Evolutionary conservation across 2,113 vertebrate species (phyloP), one percentile per base, ranked within the genome.

Genomic region (Hyperopisus bebe): DNA sequence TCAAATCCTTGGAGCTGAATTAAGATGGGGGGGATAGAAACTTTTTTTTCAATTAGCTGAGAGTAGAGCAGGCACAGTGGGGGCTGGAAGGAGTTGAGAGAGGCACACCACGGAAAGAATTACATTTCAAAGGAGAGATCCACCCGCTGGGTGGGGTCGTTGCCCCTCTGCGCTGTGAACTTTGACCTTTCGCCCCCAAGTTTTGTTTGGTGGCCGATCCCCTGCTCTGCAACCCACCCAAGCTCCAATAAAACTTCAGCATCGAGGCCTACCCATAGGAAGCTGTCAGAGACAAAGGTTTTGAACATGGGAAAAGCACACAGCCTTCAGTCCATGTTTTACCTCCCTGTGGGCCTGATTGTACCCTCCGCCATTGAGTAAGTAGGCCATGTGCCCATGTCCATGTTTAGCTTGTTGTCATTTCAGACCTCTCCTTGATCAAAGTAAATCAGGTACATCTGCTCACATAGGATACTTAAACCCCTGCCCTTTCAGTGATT

Each of bases 291-390:
- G 50, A 90, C 86, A 95, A 94, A 95, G 94, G 94, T 95, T 94
- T 92, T 93, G 94, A 95, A 95, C 93, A 95, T 93, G 94, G 92
- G 92, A 94, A 96, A 96, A 93, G 93, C 94, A 94, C 90, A 50
- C 46, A 92, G 92, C 93, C 66, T 27, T 42, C 84, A 47, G 55
- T 62, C 8, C 80, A 19, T 84, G 27, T 44, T n/a, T 21, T 51
- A 66, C 88, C 66, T 89, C 88, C 88, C 47, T n/a, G 13, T 48
- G 46, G 13, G 46, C 7, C n/a, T 3, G 15, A 74, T 51, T 51
- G 27, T 50, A 51, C 27, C 66, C 66, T 48, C 87, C 21, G 35
- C 35, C 55, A 87, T 8, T 53, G 47, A 50, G 50, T 44, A 46
- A 44, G 35, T 39, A 42, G 17, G 21, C 35, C 53, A 88, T 62